A percentile compares a stretch with the other conserved stretches of the same genome.
Conservation (phyloP, 2,113 vertebrate species). For the Apistogramma diplotaenia region DNA sequence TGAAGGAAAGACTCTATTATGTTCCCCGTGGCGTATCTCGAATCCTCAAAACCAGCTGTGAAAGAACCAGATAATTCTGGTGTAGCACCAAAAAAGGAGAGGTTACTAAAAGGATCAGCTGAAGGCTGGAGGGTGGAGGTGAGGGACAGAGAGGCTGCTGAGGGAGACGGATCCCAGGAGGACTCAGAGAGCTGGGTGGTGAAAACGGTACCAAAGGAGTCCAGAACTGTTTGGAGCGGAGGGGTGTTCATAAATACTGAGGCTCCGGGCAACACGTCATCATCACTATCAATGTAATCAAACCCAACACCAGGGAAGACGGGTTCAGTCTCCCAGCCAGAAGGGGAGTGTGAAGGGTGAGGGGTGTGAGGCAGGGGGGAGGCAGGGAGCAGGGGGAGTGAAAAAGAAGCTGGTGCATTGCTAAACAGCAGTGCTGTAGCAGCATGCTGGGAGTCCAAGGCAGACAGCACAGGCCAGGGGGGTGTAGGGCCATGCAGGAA, state of each 20-base stretch:
- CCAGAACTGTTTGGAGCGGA: slow-evolving; percentile 75
- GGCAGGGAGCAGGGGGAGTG: slow-evolving; percentile 61
- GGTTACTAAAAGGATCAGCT: slow-evolving; percentile 75
- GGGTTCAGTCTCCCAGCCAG: slow-evolving; percentile 59
- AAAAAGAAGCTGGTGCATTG: slow-evolving; percentile 68
- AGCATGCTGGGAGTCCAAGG: slow-evolving; percentile 84
- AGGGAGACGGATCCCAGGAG: slow-evolving; percentile 69
- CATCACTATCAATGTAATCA: slow-evolving; percentile 35
- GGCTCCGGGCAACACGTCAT: slow-evolving; percentile 79
- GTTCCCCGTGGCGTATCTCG: slow-evolving; percentile 37
- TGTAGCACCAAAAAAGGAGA: slow-evolving; percentile 69
- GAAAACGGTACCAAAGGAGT: slow-evolving; percentile 63
- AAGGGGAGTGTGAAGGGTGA: slow-evolving; percentile 75
- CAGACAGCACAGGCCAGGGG: slow-evolving; percentile 83
- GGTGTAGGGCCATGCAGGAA: slow-evolving; percentile 90
- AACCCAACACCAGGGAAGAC: slow-evolving; percentile 71
- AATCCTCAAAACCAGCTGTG: slow-evolving; percentile 61
- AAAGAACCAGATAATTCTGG: slow-evolving; percentile 74
- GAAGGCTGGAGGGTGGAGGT: slow-evolving; percentile 80
- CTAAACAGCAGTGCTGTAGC: slow-evolving; percentile 79
- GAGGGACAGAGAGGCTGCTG: slow-evolving; percentile 68
- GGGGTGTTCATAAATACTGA: slow-evolving; percentile 75
- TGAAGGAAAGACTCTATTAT: slow-evolving; percentile 50
- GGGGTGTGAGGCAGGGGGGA: slow-evolving; percentile 57
- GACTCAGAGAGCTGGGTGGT: slow-evolving; percentile 68